phyloP scores from a whole-genome alignment of 2,888 invertebrate species.

The Polyommatus icarus region DNA sequence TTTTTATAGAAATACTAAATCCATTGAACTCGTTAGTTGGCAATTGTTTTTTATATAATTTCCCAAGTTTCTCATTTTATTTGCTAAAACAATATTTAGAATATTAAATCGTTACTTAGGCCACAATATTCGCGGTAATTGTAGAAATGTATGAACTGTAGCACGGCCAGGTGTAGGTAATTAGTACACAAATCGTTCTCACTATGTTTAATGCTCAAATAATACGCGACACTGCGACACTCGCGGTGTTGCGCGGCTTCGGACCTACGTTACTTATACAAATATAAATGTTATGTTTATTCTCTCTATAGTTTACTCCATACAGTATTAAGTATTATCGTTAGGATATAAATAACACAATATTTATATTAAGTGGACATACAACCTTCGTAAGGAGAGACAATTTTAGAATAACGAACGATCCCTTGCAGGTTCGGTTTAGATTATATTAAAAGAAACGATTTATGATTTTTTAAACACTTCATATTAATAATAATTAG shows the following conservation, averaged over 20 bases:
- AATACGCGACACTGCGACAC: conserved; percentile 2
- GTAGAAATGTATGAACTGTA: neutral
- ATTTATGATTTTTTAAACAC: conserved; percentile 42
- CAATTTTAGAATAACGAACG: conserved; percentile 54
- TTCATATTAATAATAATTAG: conserved; percentile 42
- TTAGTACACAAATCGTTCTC: conserved; percentile 18
- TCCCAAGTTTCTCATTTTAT: too few species aligned
- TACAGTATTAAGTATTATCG: conserved; percentile 63
- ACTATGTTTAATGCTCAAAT: conserved; percentile 23
- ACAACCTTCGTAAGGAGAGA: conserved; percentile 76
- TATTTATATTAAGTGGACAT: conserved; percentile 72
- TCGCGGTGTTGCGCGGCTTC: conserved; percentile 15
- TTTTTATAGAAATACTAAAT: too few species aligned
- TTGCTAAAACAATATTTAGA: too few species aligned
- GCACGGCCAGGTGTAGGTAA: conserved; percentile 1
- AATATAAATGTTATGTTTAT: conserved; percentile 55
- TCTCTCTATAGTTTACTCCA: conserved; percentile 61
- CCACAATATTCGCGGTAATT: neutral
- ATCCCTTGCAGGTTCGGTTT: conserved; percentile 51
- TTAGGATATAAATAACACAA: conserved; percentile 73
- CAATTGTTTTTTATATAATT: too few species aligned
- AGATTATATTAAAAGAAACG: conserved; percentile 39
- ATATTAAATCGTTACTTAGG: neutral
- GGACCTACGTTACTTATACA: conserved; percentile 58
- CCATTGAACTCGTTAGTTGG: too few species aligned